Conservation (phyloP, 2,797 vertebrate genomes). For the Hirundo rustica region DNA sequence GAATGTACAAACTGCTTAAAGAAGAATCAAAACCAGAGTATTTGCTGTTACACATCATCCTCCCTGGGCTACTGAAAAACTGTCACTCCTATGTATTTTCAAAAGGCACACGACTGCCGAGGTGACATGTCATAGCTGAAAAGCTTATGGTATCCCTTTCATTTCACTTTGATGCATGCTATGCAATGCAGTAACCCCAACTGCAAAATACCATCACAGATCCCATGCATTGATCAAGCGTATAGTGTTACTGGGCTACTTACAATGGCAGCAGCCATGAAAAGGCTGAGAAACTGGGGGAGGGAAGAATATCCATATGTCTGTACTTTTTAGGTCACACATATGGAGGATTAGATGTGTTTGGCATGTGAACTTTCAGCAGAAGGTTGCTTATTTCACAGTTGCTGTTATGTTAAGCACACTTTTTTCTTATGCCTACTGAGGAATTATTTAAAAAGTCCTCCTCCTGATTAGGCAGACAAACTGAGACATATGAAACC, state of each 20-base stretch:
- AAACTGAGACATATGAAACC: not conserved
- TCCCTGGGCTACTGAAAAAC: not conserved
- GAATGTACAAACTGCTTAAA: fast-evolving
- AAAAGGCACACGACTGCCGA: not conserved
- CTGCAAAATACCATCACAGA: slow-evolving; percentile 37
- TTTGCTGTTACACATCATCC: not conserved
- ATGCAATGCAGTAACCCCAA: not conserved
- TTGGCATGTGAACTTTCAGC: slow-evolving; percentile 36
- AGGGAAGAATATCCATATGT: slow-evolving; percentile 8
- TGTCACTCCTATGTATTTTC: not conserved
- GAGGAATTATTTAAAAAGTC: slow-evolving; percentile 17
- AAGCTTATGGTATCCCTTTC: slow-evolving; percentile 13
- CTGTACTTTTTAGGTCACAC: slow-evolving; percentile 39
- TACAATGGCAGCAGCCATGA: not conserved
- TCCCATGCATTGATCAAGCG: not conserved
- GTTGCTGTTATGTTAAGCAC: slow-evolving; percentile 11
- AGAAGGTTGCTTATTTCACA: slow-evolving; percentile 13
- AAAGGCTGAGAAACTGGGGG: slow-evolving; percentile 28
- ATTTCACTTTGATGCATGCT: not conserved
- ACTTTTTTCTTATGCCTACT: not conserved
- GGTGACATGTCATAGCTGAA: slow-evolving; percentile 7
- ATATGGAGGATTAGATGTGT: slow-evolving; percentile 26
- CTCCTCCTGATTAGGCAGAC: not conserved
- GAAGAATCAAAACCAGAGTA: not conserved
- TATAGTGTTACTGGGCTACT: slow-evolving; percentile 22